Conservation (phyloP, 64 coral and sea anemone species). For the Platygyra sinensis region DNA sequence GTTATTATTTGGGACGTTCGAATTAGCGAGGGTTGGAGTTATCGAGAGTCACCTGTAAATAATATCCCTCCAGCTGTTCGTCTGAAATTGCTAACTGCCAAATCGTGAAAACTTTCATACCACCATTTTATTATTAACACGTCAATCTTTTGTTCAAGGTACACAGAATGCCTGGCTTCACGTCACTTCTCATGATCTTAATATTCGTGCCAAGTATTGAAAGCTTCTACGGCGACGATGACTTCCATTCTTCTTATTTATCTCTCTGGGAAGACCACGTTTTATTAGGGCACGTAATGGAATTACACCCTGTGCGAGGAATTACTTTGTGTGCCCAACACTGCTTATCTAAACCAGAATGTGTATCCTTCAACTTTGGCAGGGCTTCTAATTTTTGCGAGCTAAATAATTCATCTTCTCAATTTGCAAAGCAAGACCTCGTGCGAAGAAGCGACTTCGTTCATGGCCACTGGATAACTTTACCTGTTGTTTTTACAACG, state of each 20-base stretch:
- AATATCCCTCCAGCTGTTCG: too few species aligned
- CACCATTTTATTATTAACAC: too few species aligned
- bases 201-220: neutral
- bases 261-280: neutral
- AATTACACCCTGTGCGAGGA: neutral
- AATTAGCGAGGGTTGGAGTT: too few species aligned
- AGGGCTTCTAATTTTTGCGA: slow-evolving; percentile 17
- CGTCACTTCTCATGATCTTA: neutral
- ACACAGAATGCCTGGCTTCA: slow-evolving; percentile 9
- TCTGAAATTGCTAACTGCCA: too few species aligned
- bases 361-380: slow-evolving; percentile 61
- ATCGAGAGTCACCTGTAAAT: too few species aligned
- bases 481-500: slow-evolving; percentile 57
- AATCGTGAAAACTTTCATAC: too few species aligned
- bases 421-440: slow-evolving; percentile 11
- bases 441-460: neutral
- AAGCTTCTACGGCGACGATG: neutral
- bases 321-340: slow-evolving; percentile 54
- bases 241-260: slow-evolving; percentile 34
- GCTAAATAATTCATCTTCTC: slow-evolving; percentile 40
- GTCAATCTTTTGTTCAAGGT: too few species aligned
- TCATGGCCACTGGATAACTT: slow-evolving; percentile 10
- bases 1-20: too few species aligned
- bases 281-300: slow-evolving; percentile 40
- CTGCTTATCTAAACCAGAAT: slow-evolving; percentile 19